phyloP scores from a whole-genome alignment of 2,797 vertebrate genomes.

The Myotis planiceps region DNA sequence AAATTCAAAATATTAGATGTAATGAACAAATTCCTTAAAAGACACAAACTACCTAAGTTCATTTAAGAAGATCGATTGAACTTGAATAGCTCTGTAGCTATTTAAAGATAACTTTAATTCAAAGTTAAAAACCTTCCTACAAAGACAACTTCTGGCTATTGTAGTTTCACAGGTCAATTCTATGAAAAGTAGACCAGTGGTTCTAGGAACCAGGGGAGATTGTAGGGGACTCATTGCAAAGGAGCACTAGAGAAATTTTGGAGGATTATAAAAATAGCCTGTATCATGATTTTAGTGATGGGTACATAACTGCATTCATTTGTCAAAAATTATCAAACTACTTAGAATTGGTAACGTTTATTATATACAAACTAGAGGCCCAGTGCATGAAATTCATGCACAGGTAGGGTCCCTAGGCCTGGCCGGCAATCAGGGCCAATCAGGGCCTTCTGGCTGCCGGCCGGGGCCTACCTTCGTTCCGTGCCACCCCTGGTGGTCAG shows the following conservation, averaged over 20 bases:
- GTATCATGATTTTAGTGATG: not conserved
- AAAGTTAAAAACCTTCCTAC: not conserved
- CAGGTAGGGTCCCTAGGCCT: too few species aligned
- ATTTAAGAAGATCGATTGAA: not conserved
- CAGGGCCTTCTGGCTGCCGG: too few species aligned
- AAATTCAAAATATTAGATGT: not conserved
- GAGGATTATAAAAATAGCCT: not conserved
- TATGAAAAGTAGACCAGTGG: not conserved
- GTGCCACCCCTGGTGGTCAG: too few species aligned
- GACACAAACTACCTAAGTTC: not conserved
- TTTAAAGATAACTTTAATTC: slow-evolving; percentile 18
- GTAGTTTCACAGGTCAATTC: not conserved
- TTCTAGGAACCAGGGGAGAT: not conserved
- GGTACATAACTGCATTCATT: not conserved
- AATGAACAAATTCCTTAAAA: not conserved
- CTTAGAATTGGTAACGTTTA: not conserved
- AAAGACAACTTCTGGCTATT: not conserved
- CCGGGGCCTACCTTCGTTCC: too few species aligned
- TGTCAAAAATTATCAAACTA: not conserved
- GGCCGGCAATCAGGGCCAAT: too few species aligned
- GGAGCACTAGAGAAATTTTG: not conserved
- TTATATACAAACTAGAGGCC: not conserved
- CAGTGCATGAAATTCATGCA: too few species aligned
- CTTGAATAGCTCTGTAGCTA: not conserved
- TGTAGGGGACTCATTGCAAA: not conserved